phyloP scores from a whole-genome alignment of 2,888 invertebrate genomes.

The Euspilapteryx auroguttella region DNA sequence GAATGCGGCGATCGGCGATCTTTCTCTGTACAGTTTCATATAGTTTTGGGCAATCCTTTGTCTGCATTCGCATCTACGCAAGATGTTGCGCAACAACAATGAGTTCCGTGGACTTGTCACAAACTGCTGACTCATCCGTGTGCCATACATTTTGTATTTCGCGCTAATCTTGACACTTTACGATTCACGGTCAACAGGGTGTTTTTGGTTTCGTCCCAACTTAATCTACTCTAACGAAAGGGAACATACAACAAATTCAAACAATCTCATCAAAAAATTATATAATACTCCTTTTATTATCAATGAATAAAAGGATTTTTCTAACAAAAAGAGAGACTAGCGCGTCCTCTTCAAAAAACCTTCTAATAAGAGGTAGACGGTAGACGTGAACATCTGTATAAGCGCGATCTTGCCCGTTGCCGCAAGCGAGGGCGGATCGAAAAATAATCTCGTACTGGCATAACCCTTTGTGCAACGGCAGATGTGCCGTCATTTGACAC shows the following conservation, averaged over 20 bases:
- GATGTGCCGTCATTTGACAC: conserved; percentile 62
- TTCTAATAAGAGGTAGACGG: no score
- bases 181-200: conserved; percentile 21
- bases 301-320: no score
- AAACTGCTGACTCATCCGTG: conserved; percentile 33
- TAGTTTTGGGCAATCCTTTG: conserved; percentile 21
- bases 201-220: no score
- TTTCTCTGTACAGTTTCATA: conserved; percentile 2
- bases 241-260: no score
- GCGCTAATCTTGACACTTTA: conserved; percentile 30
- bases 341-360: no score
- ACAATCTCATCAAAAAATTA: no score
- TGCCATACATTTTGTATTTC: conserved; percentile 43
- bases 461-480: conserved; percentile 55
- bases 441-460: conserved; percentile 57
- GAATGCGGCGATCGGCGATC: neutral
- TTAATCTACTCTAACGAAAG: no score
- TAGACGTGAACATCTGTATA: conserved; percentile 60
- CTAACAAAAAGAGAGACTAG: no score
- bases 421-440: conserved; percentile 42
- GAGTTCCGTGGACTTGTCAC: conserved; percentile 18
- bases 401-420: conserved; percentile 37
- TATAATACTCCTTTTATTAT: no score
- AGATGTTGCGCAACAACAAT: conserved; percentile 50
- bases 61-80: conserved; percentile 22